Percentiles rank a stretch among this genome's conserved stretches.
phyloP scores from a whole-genome alignment of 2,113 vertebrate genomes.

The Epinephelus lanceolatus region DNA sequence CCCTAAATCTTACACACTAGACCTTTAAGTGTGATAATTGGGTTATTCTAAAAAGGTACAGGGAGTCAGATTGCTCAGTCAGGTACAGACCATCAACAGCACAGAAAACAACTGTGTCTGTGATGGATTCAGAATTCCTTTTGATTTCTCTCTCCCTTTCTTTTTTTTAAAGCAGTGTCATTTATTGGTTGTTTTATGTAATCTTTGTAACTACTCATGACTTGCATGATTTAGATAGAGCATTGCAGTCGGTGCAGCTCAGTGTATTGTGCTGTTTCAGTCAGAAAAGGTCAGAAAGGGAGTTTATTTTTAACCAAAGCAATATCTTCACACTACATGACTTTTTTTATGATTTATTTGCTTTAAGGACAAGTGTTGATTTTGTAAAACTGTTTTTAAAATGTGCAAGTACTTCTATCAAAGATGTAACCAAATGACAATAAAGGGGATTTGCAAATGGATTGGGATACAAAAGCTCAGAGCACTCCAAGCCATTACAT shows the following conservation, averaged over 20 bases:
- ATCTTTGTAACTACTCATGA: not conserved
- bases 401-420: not conserved
- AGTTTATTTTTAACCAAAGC: not conserved
- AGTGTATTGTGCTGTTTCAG: not conserved
- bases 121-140: not conserved
- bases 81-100: not conserved
- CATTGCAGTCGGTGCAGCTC: not conserved
- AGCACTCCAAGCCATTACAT: not conserved
- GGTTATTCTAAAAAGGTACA: not conserved
- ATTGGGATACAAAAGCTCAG: not conserved
- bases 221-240: not conserved
- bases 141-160: not conserved
- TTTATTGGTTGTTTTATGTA: not conserved
- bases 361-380: not conserved
- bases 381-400: not conserved
- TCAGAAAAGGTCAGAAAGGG: not conserved
- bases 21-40: not conserved
- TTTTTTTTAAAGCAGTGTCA: not conserved
- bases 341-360: not conserved
- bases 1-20: no score
- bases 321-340: conserved; percentile 2
- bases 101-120: not conserved
- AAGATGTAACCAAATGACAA: not conserved
- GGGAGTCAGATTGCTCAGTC: not conserved
- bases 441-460: not conserved